Percentiles rank a stretch among this genome's conserved stretches.
These are phyloP conservation scores for Pseudochaenichthys georgianus DNA, from an alignment of 2,797 vertebrate species.

Conservation along the genomic window DNA sequence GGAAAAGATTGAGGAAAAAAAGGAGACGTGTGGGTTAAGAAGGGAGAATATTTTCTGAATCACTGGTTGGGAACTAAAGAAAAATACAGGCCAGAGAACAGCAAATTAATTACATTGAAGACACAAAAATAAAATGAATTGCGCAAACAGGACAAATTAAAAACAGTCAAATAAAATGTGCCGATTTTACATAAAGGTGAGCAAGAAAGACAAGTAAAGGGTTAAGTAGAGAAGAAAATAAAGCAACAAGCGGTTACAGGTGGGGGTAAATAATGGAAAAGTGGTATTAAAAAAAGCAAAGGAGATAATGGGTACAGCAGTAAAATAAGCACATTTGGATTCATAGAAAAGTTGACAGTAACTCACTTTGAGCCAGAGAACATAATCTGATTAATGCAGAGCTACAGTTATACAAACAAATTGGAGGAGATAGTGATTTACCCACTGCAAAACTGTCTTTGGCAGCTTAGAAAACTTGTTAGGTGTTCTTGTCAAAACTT, in stretches of 20 bases:
- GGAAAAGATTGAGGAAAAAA: constrained; percentile 2
- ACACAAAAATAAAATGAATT: background rate
- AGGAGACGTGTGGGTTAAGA: background rate
- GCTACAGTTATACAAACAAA: constrained; percentile 23
- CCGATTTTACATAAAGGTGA: background rate
- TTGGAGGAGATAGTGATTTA: constrained; percentile 16
- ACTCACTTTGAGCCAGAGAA: constrained; percentile 14
- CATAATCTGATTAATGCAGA: constrained; percentile 30
- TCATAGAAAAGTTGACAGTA: constrained; percentile 28
- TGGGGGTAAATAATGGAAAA: background rate
- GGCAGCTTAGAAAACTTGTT: constrained; percentile 51
- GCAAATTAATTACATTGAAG: background rate
- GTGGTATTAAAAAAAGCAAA: background rate
- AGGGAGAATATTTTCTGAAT: constrained; percentile 10
- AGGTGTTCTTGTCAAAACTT: constrained; percentile 54
- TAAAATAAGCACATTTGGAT: constrained; percentile 12
- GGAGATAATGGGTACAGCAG: constrained; percentile 2
- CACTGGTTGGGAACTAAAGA: background rate
- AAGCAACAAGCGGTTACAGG: background rate
- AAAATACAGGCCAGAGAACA: background rate
- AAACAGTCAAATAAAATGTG: background rate
- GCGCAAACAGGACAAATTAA: background rate
- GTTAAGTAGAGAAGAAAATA: constrained; percentile 5
- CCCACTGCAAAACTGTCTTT: constrained; percentile 34
- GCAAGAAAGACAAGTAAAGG: background rate